Conservation (phyloP, 2,888 invertebrate species). For the Ornithoptera alexandrae region DNA sequence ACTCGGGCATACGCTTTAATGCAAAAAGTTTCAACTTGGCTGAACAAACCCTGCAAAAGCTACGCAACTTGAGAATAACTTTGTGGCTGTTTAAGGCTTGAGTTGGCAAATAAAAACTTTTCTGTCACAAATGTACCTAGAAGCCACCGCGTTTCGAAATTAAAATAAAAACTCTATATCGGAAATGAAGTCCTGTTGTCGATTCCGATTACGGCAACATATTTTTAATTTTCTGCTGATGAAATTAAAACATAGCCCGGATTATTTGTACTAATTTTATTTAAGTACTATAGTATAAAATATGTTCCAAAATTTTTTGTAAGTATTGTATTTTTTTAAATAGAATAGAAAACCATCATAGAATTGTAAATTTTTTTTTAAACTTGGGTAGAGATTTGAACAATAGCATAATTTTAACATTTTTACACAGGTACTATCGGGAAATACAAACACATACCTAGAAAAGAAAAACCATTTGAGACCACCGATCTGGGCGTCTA, state of each 20-base stretch:
- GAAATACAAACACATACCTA: constrained; percentile 93
- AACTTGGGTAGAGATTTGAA: background rate
- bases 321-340: too few species aligned
- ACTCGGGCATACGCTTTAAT: constrained; percentile 24
- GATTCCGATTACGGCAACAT: too few species aligned
- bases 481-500: constrained; percentile 91
- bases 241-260: too few species aligned
- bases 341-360: too few species aligned
- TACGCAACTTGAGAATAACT: constrained; percentile 16
- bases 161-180: background rate
- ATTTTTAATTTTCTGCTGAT: too few species aligned
- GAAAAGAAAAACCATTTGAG: constrained; percentile 87
- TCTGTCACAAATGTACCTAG: constrained; percentile 12
- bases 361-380: too few species aligned
- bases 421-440: constrained; percentile 84
- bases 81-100: constrained; percentile 10
- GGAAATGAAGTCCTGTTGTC: too few species aligned
- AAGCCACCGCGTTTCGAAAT: constrained; percentile 7
- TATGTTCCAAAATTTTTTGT: too few species aligned
- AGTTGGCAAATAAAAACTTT: constrained; percentile 26
- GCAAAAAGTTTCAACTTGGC: constrained; percentile 21
- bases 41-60: constrained; percentile 8
- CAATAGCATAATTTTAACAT: background rate
- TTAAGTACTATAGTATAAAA: too few species aligned
- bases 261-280: too few species aligned